Conservation (phyloP, 2,888 invertebrate species). For the Cheilosia impressa region DNA sequence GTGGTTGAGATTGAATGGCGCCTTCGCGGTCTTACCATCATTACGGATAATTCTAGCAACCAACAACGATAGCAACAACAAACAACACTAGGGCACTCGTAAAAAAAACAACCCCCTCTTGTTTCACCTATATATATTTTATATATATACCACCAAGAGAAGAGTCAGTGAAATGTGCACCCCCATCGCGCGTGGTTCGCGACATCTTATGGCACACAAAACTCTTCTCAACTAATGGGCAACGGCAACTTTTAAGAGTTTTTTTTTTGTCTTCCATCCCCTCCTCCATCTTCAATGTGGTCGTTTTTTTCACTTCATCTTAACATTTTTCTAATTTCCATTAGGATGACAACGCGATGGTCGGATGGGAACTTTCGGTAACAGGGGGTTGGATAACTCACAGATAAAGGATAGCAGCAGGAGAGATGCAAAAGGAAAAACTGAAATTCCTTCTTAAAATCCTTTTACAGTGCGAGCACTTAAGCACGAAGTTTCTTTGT, state of each 20-base stretch:
- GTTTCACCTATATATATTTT: constrained; percentile 55
- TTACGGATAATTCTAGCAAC: constrained; percentile 72
- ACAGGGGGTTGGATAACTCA: constrained; percentile 41
- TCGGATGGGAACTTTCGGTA: constrained; percentile 27
- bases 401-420: constrained; percentile 65
- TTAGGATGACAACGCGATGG: constrained; percentile 59
- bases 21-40: constrained; percentile 74
- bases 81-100: constrained; percentile 46
- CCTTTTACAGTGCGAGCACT: constrained; percentile 73
- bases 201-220: constrained; percentile 71
- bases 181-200: constrained; percentile 63
- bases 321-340: constrained; percentile 74
- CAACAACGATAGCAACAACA: constrained; percentile 65
- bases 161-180: constrained; percentile 56
- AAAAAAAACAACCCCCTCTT: constrained; percentile 50
- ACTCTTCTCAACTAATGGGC: constrained; percentile 74
- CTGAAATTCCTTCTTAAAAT: constrained; percentile 62
- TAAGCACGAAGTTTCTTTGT: constrained; percentile 72
- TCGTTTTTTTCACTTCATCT: constrained; percentile 54
- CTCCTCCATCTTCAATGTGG: not conserved
- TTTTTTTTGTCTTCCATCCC: constrained; percentile 6
- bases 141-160: not conserved
- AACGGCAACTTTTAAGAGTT: constrained; percentile 71
- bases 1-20: constrained; percentile 73
- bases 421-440: constrained; percentile 16